Conservation (phyloP, 2,113 vertebrate species). For the Struthio camelus region DNA sequence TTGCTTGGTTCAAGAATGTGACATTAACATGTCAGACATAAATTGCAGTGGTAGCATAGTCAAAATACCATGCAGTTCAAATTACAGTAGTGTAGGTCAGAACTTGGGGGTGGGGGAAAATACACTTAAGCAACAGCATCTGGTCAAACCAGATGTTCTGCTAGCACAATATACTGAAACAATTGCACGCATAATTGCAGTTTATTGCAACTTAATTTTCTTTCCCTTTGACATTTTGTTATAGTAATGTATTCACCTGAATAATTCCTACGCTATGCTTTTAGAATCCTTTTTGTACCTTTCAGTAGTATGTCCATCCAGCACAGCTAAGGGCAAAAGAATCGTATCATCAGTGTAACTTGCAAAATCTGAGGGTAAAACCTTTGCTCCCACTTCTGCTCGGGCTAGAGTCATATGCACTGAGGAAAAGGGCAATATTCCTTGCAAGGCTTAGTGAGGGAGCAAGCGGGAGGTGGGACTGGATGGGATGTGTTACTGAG, state of each 20-base stretch:
- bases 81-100: neutral
- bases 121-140: neutral
- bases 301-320: neutral
- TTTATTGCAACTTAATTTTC: too few relatives aligned
- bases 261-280: neutral
- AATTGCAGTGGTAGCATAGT: neutral
- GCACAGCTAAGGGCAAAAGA: neutral
- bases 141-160: neutral
- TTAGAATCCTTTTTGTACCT: neutral
- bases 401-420: neutral
- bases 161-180: neutral
- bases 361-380: neutral
- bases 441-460: neutral
- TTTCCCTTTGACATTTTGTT: too few relatives aligned
- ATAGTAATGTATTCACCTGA: neutral
- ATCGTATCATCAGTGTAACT: neutral
- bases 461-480: neutral
- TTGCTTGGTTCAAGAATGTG: neutral
- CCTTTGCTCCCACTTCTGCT: neutral
- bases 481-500: neutral
- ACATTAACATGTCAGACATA: neutral
- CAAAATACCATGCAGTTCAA: slow-evolving; percentile 13
- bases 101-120: neutral
- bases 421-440: neutral
- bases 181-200: neutral